Evolutionary conservation across 2,113 vertebrate genomes (phyloP), one percentile per base, ranked within the genome.

Genomic region (Lathamus discolor): DNA sequence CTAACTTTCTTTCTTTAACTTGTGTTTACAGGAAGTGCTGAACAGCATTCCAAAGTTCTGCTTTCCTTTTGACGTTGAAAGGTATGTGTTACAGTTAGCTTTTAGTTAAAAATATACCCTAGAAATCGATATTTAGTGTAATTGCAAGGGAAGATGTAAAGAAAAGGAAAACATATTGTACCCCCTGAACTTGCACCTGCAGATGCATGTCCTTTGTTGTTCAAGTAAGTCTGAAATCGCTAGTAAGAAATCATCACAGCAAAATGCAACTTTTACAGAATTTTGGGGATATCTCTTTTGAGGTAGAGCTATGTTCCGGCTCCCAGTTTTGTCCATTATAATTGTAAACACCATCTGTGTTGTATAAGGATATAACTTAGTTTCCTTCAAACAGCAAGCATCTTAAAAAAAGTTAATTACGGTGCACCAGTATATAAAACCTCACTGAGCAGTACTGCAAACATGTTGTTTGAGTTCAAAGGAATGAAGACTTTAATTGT

Each of bases 31-130:
- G 99, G 99, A 99, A 97, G 98, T 99, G 79, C 98, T 99, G 85
- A 99, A 98, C 98, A 99, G 98, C 4, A 97, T 99, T 96, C 99
- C 99, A 74, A 99, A 99, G 98, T 99, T 99, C 98, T 99, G 99
- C 98, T 99, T 99, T 98, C 99, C 99, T 79, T 99, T 99, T 98
- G 99, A 99, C 66, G 48, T 99, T 94, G 99, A 99, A 98, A 99
- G 99, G 99, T 99, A 98, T 66, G 95, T 91, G 49, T 70, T 96
- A 55, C 63, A 49, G 46, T 81, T 85, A 44, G 19, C 2, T 1
- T 63, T 87, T 86, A 29, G 82, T 95, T 48, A 9, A 63, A 94
- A 41, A 27, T 35, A n/a, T 24, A 87, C 83, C 1, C 17, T 44
- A 49, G 15, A 44, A 39, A 63, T 51, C 54, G 5, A 67, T 37